Evolutionary conservation across 2,888 invertebrate genomes (phyloP).

Genomic region (Noctuana brunneofusca): DNA sequence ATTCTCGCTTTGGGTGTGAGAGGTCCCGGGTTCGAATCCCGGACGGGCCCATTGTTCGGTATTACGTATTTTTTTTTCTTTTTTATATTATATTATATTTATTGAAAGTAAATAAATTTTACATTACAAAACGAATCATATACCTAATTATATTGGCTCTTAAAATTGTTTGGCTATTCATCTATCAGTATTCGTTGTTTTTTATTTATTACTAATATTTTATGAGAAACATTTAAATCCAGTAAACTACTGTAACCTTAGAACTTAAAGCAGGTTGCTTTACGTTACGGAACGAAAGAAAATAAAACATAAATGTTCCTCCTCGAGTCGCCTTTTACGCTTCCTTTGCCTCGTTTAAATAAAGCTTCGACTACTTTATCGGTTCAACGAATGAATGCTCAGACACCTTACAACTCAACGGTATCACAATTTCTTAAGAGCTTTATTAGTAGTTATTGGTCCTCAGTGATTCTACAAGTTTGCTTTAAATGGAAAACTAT

Average conservation of each 20-base stretch:
- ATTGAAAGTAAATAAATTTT: too few relatives aligned
- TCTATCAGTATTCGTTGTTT: too few relatives aligned
- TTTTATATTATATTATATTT: too few relatives aligned
- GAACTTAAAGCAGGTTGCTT: neutral
- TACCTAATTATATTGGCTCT: too few relatives aligned
- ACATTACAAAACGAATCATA: too few relatives aligned
- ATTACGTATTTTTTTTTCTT: too few relatives aligned
- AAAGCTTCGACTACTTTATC: neutral
- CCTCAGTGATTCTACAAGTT: conserved; percentile 2
- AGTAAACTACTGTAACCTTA: neutral
- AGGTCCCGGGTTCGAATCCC: too few relatives aligned
- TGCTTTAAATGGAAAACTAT: neutral
- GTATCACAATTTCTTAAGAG: neutral
- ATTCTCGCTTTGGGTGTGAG: too few relatives aligned
- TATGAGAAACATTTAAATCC: neutral
- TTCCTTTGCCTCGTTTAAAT: conserved; percentile 9
- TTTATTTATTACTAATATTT: too few relatives aligned
- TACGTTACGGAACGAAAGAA: neutral
- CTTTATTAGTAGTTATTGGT: neutral
- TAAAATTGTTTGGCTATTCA: too few relatives aligned
- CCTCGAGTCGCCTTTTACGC: conserved; percentile 2
- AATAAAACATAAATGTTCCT: conserved; percentile 1
- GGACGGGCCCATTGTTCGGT: too few relatives aligned
- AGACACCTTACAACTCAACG: neutral
- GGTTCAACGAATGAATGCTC: neutral